Base-by-base conservation (phyloP, 2,888 invertebrate genomes). In the Parthenolecanium corni region DNA sequence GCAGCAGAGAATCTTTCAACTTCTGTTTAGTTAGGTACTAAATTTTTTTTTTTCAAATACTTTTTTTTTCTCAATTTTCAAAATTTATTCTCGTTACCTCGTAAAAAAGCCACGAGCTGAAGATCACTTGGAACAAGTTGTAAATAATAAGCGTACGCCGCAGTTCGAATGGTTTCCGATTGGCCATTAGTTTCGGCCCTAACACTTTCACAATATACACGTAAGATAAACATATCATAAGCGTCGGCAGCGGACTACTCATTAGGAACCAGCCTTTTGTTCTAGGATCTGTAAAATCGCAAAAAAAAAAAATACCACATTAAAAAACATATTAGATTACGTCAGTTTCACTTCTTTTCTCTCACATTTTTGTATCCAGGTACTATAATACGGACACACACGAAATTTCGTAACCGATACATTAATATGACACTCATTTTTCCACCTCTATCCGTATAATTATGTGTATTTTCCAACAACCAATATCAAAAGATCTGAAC, bases 221-320 rank as follows among this genome's bases (percentile, higher is more conserved):
- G 77, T 95, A 96, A 72, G 80, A 76, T 74, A 92, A 77, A 77
- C 93, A 94, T 76, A 93, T 86, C 74, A 85, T 78, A 75, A 93
- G 78, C 70, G 94, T 94, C 71, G 94, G 93, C 73, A 90, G 82
- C 66, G 94, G 94, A 70, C 90, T 89, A 72, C 87, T 85, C 91
- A 96, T 94, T 78, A 95, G 80, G 71, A 87, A 83, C 89, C 89
- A 94, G 76, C 85, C 82, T 75, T 88, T 89, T 71, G 93, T 90
- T 73, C 95, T 81, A 67, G 84, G 79, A 79, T 90, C 90, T 90
- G 80, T 69, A 81, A 81, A 70, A 64, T 66, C 68, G 49, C 14
- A 21, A 71, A 70, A 69, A 61, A 62, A n/a, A n/a, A 51, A 49
- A 38, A 52, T 65, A 52, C 16, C 14, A 52, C 47, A 47, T 12